Percentiles rank a stretch among this genome's conserved stretches.
Conservation (phyloP, 2,888 invertebrate species). For the Tholera decimalis region DNA sequence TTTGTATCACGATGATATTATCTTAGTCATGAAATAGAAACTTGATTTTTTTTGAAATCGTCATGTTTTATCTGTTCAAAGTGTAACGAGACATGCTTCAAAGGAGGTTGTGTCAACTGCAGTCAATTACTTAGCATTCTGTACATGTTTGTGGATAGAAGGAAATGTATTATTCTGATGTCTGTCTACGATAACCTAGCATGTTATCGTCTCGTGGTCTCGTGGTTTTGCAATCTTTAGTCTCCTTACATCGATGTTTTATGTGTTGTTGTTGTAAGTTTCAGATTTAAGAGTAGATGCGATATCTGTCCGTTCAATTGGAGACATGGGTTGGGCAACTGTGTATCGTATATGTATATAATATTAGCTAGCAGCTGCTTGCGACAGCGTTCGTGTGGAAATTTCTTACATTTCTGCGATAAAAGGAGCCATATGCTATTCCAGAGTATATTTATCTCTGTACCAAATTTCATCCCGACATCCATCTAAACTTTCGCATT, state of each 20-base stretch:
- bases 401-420: too few species aligned
- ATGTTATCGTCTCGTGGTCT: constrained; percentile 50
- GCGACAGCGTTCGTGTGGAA: too few species aligned
- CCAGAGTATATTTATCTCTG: too few species aligned
- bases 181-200: constrained; percentile 46
- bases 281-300: constrained; percentile 26
- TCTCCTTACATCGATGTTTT: constrained; percentile 39
- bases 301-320: constrained; percentile 15
- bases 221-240: constrained; percentile 49
- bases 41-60: constrained; percentile 53
- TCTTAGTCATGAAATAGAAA: constrained; percentile 65
- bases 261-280: constrained; percentile 32
- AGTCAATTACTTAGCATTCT: constrained; percentile 51
- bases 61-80: constrained; percentile 57
- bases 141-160: constrained; percentile 53
- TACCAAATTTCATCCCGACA: too few species aligned
- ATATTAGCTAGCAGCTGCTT: too few species aligned
- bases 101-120: constrained; percentile 35
- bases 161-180: constrained; percentile 51
- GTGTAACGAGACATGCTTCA: constrained; percentile 52
- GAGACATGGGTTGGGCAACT: constrained; percentile 4
- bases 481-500: too few species aligned
- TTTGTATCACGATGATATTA: constrained; percentile 61
- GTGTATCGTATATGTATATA: not conserved
- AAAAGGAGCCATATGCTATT: too few species aligned